phyloP scores from a whole-genome alignment of 1,140 invertebrate species.

The Uloborus diversus region DNA sequence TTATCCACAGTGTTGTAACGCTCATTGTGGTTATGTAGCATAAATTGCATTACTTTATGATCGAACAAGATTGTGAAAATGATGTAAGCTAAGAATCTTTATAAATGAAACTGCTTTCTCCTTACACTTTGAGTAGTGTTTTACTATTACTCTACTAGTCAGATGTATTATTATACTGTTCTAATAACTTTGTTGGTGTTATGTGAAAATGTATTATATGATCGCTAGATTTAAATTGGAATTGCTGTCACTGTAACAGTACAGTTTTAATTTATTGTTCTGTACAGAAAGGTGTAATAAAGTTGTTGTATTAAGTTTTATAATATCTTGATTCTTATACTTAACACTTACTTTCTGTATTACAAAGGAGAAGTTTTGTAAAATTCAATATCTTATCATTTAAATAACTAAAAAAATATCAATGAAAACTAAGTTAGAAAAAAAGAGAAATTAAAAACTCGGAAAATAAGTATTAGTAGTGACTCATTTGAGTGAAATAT shows the following conservation, averaged over 20 bases:
- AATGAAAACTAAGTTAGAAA: too few species aligned
- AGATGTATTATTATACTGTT: slow-evolving; percentile 21
- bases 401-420: too few species aligned
- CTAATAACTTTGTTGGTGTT: slow-evolving; percentile 49
- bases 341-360: too few species aligned
- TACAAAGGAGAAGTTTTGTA: too few species aligned
- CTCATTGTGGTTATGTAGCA: neutral
- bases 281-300: slow-evolving; percentile 51
- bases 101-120: slow-evolving; percentile 16
- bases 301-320: too few species aligned
- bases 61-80: neutral
- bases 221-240: slow-evolving; percentile 26
- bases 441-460: too few species aligned
- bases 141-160: slow-evolving; percentile 34
- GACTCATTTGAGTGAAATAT: too few species aligned
- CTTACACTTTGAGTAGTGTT: slow-evolving; percentile 38
- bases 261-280: slow-evolving; percentile 48
- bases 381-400: too few species aligned
- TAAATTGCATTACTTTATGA: neutral
- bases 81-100: slow-evolving; percentile 10
- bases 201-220: slow-evolving; percentile 29
- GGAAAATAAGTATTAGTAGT: too few species aligned
- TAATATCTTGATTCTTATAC: too few species aligned
- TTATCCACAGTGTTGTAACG: too few species aligned
- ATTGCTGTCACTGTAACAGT: slow-evolving; percentile 43